A percentile compares a stretch with the other conserved stretches of the same genome.
These are phyloP conservation scores for Gadopsis bispinosus DNA, from an alignment of 2,797 vertebrate genomes.

Conservation along the genomic window DNA sequence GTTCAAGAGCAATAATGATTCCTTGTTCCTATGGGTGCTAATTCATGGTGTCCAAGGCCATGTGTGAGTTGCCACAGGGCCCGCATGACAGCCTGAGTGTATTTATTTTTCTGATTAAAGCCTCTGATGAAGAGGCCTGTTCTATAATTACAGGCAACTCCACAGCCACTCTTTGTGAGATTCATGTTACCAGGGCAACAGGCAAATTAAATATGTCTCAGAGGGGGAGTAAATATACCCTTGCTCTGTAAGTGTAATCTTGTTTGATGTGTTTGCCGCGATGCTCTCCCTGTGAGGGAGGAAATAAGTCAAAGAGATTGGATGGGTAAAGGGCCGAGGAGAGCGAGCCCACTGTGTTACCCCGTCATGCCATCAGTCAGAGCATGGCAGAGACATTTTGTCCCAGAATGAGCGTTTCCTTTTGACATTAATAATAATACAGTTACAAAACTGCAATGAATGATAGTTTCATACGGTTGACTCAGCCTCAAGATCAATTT, in stretches of 20 bases:
- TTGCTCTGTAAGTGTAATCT: conserved; percentile 78
- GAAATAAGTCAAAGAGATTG: conserved; percentile 64
- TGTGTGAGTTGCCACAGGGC: conserved; percentile 68
- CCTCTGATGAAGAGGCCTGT: conserved; percentile 78
- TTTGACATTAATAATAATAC: conserved; percentile 70
- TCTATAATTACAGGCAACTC: conserved; percentile 83
- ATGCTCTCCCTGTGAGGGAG: conserved; percentile 57
- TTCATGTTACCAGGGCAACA: conserved; percentile 80
- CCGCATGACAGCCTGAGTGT: conserved; percentile 48
- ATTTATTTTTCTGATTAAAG: conserved; percentile 81
- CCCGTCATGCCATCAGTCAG: conserved; percentile 50
- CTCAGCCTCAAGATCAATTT: conserved; percentile 49
- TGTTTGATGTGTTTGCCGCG: conserved; percentile 75
- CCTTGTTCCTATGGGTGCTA: conserved; percentile 33
- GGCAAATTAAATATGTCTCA: conserved; percentile 78
- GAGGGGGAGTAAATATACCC: conserved; percentile 81
- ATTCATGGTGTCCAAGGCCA: conserved; percentile 53
- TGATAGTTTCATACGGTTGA: conserved; percentile 41
- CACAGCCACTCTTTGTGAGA: conserved; percentile 76
- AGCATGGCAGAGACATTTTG: conserved; percentile 38
- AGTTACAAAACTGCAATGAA: conserved; percentile 45
- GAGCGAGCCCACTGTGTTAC: conserved; percentile 48
- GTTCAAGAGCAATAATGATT: conserved; percentile 60
- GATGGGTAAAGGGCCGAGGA: conserved; percentile 45
- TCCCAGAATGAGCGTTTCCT: conserved; percentile 42